Percentiles rank a stretch among this genome's conserved stretches.
These are phyloP conservation scores for Lepidurus couesii DNA, from an alignment of 1,140 invertebrate species.

Conservation along the genomic window DNA sequence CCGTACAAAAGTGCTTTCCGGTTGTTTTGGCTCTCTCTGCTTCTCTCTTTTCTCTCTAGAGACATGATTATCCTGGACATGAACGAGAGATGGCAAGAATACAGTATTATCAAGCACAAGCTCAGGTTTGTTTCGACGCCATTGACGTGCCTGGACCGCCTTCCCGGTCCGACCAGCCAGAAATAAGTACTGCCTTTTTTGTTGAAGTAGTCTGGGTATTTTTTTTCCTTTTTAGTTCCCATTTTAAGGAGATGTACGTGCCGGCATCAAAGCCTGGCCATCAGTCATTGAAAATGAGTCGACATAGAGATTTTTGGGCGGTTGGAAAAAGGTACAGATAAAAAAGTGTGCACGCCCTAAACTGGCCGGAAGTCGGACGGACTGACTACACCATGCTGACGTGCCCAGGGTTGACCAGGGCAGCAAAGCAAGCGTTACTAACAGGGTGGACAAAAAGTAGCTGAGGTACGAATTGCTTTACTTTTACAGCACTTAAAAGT, in stretches of 20 bases:
- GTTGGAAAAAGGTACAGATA: background rate
- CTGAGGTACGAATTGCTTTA: background rate
- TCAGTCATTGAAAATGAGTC: background rate
- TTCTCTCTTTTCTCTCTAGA: background rate
- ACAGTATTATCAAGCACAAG: background rate
- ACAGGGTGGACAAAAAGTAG: background rate
- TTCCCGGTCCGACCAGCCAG: background rate
- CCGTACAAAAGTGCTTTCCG: background rate
- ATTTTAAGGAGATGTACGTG: background rate
- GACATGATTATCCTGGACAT: slow-evolving; percentile 12
- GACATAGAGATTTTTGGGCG: background rate
- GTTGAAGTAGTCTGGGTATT: background rate
- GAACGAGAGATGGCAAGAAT: background rate
- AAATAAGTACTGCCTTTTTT: background rate
- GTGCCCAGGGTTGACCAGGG: background rate
- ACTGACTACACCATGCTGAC: background rate
- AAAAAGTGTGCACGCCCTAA: background rate
- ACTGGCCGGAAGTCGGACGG: background rate
- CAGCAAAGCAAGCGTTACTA: background rate
- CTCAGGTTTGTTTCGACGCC: slow-evolving; percentile 17
- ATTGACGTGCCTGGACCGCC: background rate
- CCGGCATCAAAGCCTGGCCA: background rate
- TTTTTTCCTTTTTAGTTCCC: background rate
- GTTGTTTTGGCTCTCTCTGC: background rate
- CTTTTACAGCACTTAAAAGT: no score